Percentiles rank a stretch among this genome's conserved stretches.
Evolutionary conservation across 1,140 invertebrate genomes (phyloP).

Genomic region (Nebria ingens): DNA sequence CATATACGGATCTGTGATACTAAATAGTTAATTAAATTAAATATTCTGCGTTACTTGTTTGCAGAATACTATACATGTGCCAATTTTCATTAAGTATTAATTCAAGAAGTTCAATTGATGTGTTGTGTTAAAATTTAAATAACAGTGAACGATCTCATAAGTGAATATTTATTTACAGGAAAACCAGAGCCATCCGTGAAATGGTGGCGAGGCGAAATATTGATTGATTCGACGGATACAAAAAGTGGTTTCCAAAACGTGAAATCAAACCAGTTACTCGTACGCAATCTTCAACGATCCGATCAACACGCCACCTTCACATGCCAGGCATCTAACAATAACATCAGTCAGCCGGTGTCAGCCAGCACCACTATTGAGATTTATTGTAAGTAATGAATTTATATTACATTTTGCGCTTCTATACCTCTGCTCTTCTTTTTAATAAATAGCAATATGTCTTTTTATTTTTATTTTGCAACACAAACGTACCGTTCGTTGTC

Average conservation of each 20-base stretch:
- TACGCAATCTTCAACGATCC: conserved; percentile 44
- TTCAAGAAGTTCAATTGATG: no score
- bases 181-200: conserved; percentile 69
- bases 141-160: not conserved
- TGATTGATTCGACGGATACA: conserved; percentile 50
- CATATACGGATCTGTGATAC: no score
- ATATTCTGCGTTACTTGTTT: no score
- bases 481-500: no score
- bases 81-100: no score
- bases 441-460: no score
- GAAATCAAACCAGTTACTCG: conserved; percentile 40
- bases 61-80: no score
- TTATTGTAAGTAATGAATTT: conserved; percentile 49
- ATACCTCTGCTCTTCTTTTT: no score
- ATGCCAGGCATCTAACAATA: conserved; percentile 63
- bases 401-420: conserved; percentile 6
- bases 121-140: no score
- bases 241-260: conserved; percentile 34
- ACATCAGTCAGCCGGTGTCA: conserved; percentile 55
- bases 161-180: conserved; percentile 44
- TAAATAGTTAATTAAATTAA: no score
- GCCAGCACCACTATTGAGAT: conserved; percentile 57
- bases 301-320: conserved; percentile 59
- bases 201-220: conserved; percentile 73
- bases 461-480: no score